Conservation (phyloP, 2,113 vertebrate genomes). For the Desmodus rotundus region DNA sequence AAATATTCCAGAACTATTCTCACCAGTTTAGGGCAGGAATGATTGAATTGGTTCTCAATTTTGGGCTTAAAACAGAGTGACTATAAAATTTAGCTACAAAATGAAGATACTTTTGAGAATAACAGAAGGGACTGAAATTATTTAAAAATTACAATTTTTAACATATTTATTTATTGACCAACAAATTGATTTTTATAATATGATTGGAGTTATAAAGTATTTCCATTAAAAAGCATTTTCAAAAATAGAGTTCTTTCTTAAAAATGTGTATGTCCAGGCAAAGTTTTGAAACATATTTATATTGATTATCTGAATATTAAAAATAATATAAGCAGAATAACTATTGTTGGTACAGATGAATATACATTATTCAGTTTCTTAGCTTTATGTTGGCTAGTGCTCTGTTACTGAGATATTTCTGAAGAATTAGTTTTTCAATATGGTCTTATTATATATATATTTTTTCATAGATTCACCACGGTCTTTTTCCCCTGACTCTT, state of each 20-base stretch:
- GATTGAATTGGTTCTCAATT: background rate
- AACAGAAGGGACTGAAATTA: background rate
- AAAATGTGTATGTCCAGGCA: background rate
- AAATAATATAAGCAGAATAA: background rate
- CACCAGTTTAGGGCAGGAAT: background rate
- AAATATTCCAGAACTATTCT: background rate
- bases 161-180: background rate
- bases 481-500: background rate
- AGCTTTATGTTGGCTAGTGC: background rate
- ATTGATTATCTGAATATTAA: background rate
- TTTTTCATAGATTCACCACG: background rate
- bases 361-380: background rate
- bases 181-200: background rate
- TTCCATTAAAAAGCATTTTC: background rate
- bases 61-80: background rate
- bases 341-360: background rate
- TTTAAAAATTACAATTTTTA: background rate
- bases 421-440: background rate
- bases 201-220: background rate
- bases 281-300: background rate
- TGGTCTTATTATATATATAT: background rate
- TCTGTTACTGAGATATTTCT: background rate
- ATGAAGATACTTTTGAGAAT: background rate
- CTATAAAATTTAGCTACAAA: background rate
- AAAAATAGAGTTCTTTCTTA: background rate